Evolutionary conservation across 2,888 invertebrate genomes (phyloP).

Genomic region (Leucozona laternaria): DNA sequence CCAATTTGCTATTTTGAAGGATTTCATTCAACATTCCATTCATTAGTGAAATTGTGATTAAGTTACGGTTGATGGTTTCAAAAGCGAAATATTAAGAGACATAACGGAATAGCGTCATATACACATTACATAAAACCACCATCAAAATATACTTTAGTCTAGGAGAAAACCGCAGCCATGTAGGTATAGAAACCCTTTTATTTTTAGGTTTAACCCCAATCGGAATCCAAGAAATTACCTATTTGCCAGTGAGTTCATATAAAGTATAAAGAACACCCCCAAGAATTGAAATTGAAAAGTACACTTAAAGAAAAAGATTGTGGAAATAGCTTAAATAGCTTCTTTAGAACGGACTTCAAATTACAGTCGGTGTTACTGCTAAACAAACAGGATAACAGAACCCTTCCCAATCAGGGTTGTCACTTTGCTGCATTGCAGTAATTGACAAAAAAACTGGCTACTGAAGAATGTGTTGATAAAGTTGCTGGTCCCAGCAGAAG

Average conservation of each 20-base stretch:
- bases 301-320: not conserved
- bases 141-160: not conserved
- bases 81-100: not conserved
- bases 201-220: not conserved
- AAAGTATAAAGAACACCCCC: not conserved
- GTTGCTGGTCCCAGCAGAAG: too few species aligned
- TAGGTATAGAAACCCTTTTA: conserved; percentile 8
- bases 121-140: not conserved
- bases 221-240: not conserved
- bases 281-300: not conserved
- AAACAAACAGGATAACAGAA: too few species aligned
- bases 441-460: too few species aligned
- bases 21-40: conserved; percentile 45
- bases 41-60: conserved; percentile 65
- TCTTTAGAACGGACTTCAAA: too few species aligned
- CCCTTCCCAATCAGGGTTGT: too few species aligned
- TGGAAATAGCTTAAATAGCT: too few species aligned
- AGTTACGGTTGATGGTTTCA: conserved; percentile 53
- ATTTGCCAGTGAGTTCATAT: conserved; percentile 4
- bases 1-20: conserved; percentile 50
- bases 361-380: too few species aligned
- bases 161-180: not conserved
- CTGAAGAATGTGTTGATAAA: too few species aligned
- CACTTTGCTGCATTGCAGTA: too few species aligned
- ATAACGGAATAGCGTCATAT: not conserved